Conservation (phyloP, 2,797 vertebrate species). For the Garrulus glandarius region DNA sequence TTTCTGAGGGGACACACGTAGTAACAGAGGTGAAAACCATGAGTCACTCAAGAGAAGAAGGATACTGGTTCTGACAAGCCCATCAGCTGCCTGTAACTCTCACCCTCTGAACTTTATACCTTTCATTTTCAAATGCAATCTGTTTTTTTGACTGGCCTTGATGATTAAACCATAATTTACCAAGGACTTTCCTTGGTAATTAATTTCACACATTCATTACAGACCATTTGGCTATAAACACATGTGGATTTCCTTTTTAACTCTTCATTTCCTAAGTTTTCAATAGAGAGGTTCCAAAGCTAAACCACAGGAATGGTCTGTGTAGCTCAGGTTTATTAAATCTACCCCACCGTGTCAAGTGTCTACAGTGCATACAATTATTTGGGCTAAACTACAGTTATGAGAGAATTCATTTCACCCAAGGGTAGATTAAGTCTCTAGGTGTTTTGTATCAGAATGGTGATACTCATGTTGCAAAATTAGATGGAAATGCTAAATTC, state of each 20-base stretch:
- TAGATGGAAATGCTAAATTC: slow-evolving; percentile 37
- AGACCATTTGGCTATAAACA: slow-evolving; percentile 29
- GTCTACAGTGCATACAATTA: slow-evolving; percentile 9
- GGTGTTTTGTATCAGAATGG: slow-evolving; percentile 31
- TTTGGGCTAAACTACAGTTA: background rate
- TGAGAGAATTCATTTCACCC: slow-evolving; percentile 58
- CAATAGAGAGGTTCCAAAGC: slow-evolving; percentile 53
- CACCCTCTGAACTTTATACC: background rate
- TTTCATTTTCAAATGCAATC: background rate
- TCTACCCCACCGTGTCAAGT: background rate
- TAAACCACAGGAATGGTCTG: slow-evolving; percentile 55
- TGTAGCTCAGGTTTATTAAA: slow-evolving; percentile 51
- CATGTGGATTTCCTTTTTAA: slow-evolving; percentile 68
- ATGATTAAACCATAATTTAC: slow-evolving; percentile 24
- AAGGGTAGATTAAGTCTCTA: slow-evolving; percentile 55
- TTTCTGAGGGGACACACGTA: background rate
- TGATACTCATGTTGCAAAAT: slow-evolving; percentile 23
- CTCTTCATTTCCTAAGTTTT: slow-evolving; percentile 64
- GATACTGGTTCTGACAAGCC: background rate
- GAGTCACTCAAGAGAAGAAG: background rate
- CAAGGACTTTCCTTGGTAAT: slow-evolving; percentile 27
- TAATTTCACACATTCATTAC: slow-evolving; percentile 47
- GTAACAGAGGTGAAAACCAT: background rate
- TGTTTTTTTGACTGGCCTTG: background rate
- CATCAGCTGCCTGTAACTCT: background rate